Evolutionary conservation across 2,797 vertebrate species (phyloP).

Genomic region (Sebastes oblongus): DNA sequence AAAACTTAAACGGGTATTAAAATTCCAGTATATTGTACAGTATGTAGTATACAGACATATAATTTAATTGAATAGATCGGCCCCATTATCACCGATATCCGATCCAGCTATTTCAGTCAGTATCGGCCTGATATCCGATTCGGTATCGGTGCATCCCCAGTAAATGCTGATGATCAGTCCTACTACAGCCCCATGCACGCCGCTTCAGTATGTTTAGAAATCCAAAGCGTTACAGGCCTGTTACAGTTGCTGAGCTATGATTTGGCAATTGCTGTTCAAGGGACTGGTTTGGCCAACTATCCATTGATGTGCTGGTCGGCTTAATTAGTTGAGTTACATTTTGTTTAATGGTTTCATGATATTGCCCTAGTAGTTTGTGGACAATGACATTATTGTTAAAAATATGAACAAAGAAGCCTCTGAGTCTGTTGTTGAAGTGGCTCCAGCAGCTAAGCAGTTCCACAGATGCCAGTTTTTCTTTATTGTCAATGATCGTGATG

Average conservation of each 20-base stretch:
- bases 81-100: too few species aligned
- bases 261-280: not conserved
- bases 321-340: not conserved
- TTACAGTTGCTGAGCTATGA: not conserved
- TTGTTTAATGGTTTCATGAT: not conserved
- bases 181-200: not conserved
- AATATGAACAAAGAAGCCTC: constrained; percentile 6
- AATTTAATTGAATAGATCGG: too few species aligned
- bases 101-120: too few species aligned
- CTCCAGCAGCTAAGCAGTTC: not conserved
- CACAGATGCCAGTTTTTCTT: constrained; percentile 14
- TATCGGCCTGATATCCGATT: too few species aligned
- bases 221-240: not conserved
- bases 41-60: too few species aligned
- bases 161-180: not conserved
- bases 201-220: not conserved
- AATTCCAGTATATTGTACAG: too few species aligned
- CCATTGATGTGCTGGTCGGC: not conserved
- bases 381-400: constrained; percentile 4
- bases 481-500: not conserved
- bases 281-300: not conserved
- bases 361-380: not conserved
- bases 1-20: too few species aligned
- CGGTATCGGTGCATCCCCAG: too few species aligned
- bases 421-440: not conserved